A percentile compares a stretch with the other conserved stretches of the same genome.
These are phyloP conservation scores for Agapornis roseicollis DNA, from an alignment of 2,113 vertebrate genomes.

Conservation along the genomic window DNA sequence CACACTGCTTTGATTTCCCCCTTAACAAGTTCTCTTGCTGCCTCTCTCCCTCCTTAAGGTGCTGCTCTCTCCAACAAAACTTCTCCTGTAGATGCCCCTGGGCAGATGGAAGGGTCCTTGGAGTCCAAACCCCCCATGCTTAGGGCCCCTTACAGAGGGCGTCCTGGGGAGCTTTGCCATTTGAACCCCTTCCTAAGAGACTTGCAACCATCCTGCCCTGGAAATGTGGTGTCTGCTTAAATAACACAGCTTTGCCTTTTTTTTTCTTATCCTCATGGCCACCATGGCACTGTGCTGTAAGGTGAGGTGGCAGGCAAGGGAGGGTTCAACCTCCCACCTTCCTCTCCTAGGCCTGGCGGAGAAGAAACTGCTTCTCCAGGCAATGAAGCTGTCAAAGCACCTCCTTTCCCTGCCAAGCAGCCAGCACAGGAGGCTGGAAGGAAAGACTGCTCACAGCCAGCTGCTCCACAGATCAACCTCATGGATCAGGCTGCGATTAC, in stretches of 20 bases:
- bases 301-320: not conserved
- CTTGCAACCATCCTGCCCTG: not conserved
- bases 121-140: not conserved
- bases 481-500: fast-evolving
- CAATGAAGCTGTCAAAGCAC: not conserved
- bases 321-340: not conserved
- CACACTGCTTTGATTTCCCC: not conserved
- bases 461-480: not conserved
- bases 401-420: not conserved
- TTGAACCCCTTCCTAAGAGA: not conserved
- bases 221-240: not conserved
- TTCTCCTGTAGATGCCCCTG: not conserved
- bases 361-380: not conserved
- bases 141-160: not conserved
- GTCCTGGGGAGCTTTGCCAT: not conserved
- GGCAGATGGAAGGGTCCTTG: not conserved
- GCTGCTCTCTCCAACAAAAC: not conserved
- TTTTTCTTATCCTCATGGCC: not conserved
- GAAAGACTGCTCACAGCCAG: not conserved
- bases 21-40: not conserved
- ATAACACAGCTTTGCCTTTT: not conserved
- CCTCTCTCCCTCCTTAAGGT: not conserved
- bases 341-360: not conserved
- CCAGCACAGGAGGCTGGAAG: not conserved
- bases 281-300: not conserved